Conservation (phyloP, 2,888 invertebrate species). For the Tetheella fluctuosa region DNA sequence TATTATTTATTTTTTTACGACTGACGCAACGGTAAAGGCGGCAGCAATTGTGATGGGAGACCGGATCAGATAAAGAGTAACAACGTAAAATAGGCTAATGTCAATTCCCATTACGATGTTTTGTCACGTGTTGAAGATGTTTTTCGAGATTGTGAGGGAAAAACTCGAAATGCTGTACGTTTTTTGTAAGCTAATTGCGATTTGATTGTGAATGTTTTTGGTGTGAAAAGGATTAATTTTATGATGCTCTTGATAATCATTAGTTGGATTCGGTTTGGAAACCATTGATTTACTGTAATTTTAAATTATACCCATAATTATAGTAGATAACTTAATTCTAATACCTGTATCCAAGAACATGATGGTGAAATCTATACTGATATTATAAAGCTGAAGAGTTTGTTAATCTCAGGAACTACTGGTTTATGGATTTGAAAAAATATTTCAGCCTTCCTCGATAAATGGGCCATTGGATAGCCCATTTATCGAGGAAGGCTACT, state of each 20-base stretch:
- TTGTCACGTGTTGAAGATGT: slow-evolving; percentile 74
- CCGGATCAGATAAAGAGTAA: slow-evolving; percentile 64
- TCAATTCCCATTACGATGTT: slow-evolving; percentile 70
- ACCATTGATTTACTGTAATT: too few relatives aligned
- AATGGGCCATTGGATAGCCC: too few relatives aligned
- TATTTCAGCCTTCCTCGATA: too few relatives aligned
- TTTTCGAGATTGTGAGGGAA: slow-evolving; percentile 41
- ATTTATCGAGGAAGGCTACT: too few relatives aligned
- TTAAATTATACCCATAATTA: too few relatives aligned
- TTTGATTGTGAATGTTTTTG: slow-evolving; percentile 19
- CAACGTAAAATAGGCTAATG: slow-evolving; percentile 75
- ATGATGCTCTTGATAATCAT: not conserved
- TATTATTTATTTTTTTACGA: slow-evolving; percentile 41
- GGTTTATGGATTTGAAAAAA: too few relatives aligned
- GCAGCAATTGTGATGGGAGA: slow-evolving; percentile 58
- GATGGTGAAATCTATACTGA: too few relatives aligned
- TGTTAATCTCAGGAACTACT: too few relatives aligned
- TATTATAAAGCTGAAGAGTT: too few relatives aligned
- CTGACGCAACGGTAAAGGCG: slow-evolving; percentile 42
- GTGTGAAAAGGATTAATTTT: not conserved
- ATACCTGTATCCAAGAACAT: too few relatives aligned
- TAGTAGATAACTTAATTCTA: too few relatives aligned
- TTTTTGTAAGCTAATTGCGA: slow-evolving; percentile 25
- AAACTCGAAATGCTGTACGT: slow-evolving; percentile 10
- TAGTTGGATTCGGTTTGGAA: not conserved